phyloP scores from a whole-genome alignment of 1,140 invertebrate genomes.

The Diplogasteroides magnus region DNA sequence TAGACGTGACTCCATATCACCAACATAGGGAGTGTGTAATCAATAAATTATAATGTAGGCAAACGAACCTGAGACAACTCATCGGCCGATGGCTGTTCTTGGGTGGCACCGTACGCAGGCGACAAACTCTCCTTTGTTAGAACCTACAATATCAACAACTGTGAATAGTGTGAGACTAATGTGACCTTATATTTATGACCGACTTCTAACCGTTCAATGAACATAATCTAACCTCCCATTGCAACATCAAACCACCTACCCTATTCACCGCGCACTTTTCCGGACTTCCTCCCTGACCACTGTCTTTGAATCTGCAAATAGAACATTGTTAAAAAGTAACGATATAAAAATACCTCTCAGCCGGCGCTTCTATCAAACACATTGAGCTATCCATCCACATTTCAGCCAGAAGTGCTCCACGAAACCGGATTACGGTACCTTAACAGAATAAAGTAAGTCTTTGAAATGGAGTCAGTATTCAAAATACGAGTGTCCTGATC shows the following conservation, averaged over 20 bases:
- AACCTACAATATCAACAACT: slow-evolving; percentile 27
- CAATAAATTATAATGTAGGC: too few species aligned
- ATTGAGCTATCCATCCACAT: slow-evolving; percentile 47
- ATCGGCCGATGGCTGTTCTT: slow-evolving; percentile 31
- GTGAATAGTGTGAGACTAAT: too few species aligned
- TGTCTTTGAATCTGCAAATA: too few species aligned
- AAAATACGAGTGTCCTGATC: too few species aligned
- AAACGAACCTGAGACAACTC: slow-evolving; percentile 40
- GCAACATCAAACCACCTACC: slow-evolving; percentile 10
- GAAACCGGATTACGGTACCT: slow-evolving; percentile 46
- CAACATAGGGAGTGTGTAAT: too few species aligned
- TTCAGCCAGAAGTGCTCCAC: slow-evolving; percentile 35
- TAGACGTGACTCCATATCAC: too few species aligned
- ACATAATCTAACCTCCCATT: too few species aligned
- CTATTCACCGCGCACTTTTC: slow-evolving; percentile 36
- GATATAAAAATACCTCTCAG: slow-evolving; percentile 44
- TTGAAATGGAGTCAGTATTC: too few species aligned
- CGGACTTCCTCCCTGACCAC: slow-evolving; percentile 33
- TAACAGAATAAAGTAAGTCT: too few species aligned
- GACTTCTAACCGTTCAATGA: too few species aligned
- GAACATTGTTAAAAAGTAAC: too few species aligned
- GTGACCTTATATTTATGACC: too few species aligned
- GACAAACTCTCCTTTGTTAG: slow-evolving; percentile 47
- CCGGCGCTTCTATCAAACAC: slow-evolving; percentile 39
- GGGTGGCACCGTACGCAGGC: slow-evolving; percentile 27